These are phyloP conservation scores for Chlorops oryzae DNA, from an alignment of 1,140 invertebrate genomes.

Conservation along the genomic window DNA sequence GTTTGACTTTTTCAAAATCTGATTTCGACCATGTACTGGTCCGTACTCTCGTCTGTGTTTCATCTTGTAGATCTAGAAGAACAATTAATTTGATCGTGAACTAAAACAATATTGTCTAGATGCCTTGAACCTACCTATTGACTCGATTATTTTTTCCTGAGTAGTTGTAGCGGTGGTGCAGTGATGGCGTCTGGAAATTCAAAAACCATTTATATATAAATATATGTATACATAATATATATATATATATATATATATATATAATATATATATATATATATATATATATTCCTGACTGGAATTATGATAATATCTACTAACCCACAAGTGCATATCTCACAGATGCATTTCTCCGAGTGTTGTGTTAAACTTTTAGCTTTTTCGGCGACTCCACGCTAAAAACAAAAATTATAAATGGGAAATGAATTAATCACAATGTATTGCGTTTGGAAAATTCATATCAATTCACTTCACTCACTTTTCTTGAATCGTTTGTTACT, in stretches of 20 bases:
- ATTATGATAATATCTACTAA: slow-evolving; percentile 57
- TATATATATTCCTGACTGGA: too few relatives aligned
- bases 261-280: neutral
- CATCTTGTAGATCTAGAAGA: slow-evolving; percentile 41
- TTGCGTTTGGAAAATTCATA: slow-evolving; percentile 2
- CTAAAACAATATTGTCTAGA: neutral
- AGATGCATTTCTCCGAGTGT: slow-evolving; percentile 76
- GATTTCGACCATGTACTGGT: slow-evolving; percentile 77
- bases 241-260: too few relatives aligned
- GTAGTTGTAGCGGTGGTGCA: slow-evolving; percentile 31
- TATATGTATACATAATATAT: too few relatives aligned
- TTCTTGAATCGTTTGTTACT: slow-evolving; percentile 42
- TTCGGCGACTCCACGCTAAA: slow-evolving; percentile 41
- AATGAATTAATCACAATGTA: neutral
- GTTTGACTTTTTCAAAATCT: slow-evolving; percentile 65
- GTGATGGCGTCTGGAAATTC: slow-evolving; percentile 34
- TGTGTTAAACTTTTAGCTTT: slow-evolving; percentile 47
- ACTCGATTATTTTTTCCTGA: slow-evolving; percentile 22
- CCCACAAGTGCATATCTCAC: slow-evolving; percentile 86
- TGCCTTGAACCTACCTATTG: neutral
- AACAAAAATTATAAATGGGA: slow-evolving; percentile 4
- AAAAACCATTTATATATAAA: neutral
- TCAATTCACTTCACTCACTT: slow-evolving; percentile 20
- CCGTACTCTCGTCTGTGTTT: slow-evolving; percentile 62
- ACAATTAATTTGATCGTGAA: neutral